These are phyloP conservation scores for Rhinatrema bivittatum DNA, from an alignment of 2,797 vertebrate species.

Conservation along the genomic window DNA sequence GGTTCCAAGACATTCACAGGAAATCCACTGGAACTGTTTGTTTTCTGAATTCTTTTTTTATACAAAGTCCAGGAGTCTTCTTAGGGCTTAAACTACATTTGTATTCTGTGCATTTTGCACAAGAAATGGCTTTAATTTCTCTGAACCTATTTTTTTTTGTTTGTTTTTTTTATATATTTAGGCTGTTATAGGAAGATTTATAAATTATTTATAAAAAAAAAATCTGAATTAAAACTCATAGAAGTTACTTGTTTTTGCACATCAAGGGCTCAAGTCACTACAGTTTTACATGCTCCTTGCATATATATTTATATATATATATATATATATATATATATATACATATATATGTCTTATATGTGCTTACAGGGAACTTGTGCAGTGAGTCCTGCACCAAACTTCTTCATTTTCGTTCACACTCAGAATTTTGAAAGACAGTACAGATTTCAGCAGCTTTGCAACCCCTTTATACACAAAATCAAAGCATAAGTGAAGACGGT, in stretches of 20 bases:
- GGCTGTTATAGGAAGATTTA: constrained; percentile 47
- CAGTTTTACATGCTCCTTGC: constrained; percentile 28
- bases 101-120: background rate
- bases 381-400: constrained; percentile 8
- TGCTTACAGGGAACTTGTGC: constrained; percentile 8
- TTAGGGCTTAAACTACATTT: too few species aligned
- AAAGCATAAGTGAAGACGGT: background rate
- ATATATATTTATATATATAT: constrained; percentile 21
- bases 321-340: constrained; percentile 18
- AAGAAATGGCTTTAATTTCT: constrained; percentile 45
- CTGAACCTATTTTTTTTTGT: constrained; percentile 34
- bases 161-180: constrained; percentile 60
- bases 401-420: constrained; percentile 11
- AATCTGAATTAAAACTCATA: constrained; percentile 35
- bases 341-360: too few species aligned
- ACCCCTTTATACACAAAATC: too few species aligned
- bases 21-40: constrained; percentile 14
- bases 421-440: too few species aligned
- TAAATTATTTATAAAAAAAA: constrained; percentile 62
- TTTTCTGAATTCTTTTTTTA: too few species aligned
- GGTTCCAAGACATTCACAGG: background rate
- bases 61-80: too few species aligned
- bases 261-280: constrained; percentile 38
- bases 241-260: constrained; percentile 67
- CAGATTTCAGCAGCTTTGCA: too few species aligned